Evolutionary conservation across 2,113 vertebrate species (phyloP), one percentile per base, ranked within the genome.

Genomic region (Protobothrops flavoviridis): DNA sequence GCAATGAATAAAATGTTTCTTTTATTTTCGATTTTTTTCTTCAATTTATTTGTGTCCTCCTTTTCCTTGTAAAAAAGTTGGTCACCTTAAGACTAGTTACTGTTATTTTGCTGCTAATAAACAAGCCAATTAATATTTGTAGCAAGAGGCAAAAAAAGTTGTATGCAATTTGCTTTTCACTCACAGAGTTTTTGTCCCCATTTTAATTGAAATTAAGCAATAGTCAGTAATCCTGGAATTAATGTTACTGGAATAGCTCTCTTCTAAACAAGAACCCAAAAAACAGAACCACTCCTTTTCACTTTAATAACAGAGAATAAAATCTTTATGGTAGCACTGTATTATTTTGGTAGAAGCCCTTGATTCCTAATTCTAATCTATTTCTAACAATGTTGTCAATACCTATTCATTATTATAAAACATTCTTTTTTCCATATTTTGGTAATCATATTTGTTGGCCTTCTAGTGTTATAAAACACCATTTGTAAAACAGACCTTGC

Each of bases 401-500:
- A 64, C 61, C 11, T n/a, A 64, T 13, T 64, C 26, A 64, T 64
- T 64, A 29, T 61, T 61, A 61, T 59, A 59, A 59, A 9, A 59
- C 2, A 3, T 59, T 24, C 24, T 39, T 61, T 26, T 26, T 61
- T 26, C 24, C 24, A 26, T 61, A 3, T 26, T 61, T 61, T 61
- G 0, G 24, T 61, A 61, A 61, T 61, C 24, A 12, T 61, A 61
- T 61, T 11, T 29, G 59, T 61, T 61, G 10, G 59, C 43, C 20
- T 50, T 45, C 21, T 24, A 10, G 24, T 50, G 9, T 7, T 48
- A 21, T 48, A 23, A 86, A 24, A 33, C 50, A 53, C 26, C 50
- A 29, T 53, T 94, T 87, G 26, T 55, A 94, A 90, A 85, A 91
- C 23, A 4, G 29, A 92, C 39, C 87, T 91, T 21, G 23, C 81